Evolutionary conservation across 2,888 invertebrate species (phyloP).

Genomic region (Caenorhabditis imperialis): DNA sequence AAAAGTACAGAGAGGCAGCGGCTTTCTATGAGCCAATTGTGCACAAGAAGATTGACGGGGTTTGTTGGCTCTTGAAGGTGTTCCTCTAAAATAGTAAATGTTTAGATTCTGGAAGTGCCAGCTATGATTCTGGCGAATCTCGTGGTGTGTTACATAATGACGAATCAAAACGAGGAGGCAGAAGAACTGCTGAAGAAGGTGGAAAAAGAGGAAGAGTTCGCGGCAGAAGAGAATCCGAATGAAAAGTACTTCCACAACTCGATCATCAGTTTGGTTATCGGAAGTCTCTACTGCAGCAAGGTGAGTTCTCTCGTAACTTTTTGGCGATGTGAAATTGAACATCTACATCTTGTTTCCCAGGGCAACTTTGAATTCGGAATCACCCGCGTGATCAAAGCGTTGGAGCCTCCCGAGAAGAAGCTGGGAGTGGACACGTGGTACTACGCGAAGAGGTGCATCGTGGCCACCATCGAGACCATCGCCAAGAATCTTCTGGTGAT

Average conservation of each 20-base stretch:
- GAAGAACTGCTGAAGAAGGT: slow-evolving; percentile 91
- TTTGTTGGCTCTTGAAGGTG: slow-evolving; percentile 70
- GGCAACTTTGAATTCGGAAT: slow-evolving; percentile 99
- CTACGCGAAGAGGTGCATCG: slow-evolving; percentile 73
- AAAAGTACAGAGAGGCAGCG: slow-evolving; percentile 96
- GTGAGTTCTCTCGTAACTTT: slow-evolving; percentile 25
- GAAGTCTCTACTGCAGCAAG: slow-evolving; percentile 97
- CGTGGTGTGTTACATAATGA: slow-evolving; percentile 99
- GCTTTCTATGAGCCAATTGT: slow-evolving; percentile 98
- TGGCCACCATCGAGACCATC: slow-evolving; percentile 60
- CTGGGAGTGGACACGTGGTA: slow-evolving; percentile 97
- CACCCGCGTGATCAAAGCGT: slow-evolving; percentile 94
- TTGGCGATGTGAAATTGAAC: not conserved
- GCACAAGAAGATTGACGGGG: slow-evolving; percentile 90
- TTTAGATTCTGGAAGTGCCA: slow-evolving; percentile 87
- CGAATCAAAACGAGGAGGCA: slow-evolving; percentile 93
- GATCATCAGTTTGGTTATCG: slow-evolving; percentile 98
- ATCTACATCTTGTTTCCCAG: slow-evolving; percentile 55
- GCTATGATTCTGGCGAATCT: slow-evolving; percentile 98
- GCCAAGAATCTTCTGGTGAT: slow-evolving; percentile 86
- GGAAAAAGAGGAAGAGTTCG: slow-evolving; percentile 94
- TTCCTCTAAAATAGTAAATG: not conserved
- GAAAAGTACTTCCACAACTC: slow-evolving; percentile 95
- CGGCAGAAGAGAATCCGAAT: slow-evolving; percentile 90
- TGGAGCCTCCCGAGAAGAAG: slow-evolving; percentile 93